phyloP scores from a whole-genome alignment of 1,140 invertebrate species.

The Aphaenogaster ashmeadi region DNA sequence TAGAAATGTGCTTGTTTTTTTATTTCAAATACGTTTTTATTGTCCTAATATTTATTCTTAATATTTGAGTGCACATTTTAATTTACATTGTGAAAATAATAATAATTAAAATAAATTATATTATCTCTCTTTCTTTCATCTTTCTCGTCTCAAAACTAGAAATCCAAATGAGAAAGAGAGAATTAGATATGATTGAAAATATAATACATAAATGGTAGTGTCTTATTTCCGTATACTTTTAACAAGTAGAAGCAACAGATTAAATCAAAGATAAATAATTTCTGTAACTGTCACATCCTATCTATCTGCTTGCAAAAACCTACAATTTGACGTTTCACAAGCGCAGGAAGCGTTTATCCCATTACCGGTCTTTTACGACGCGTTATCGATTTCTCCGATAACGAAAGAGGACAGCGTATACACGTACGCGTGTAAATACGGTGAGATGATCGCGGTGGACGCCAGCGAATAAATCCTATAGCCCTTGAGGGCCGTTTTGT shows the following conservation, averaged over 20 bases:
- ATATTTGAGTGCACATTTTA: background rate
- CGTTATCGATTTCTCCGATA: conserved; percentile 56
- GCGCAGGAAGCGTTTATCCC: conserved; percentile 27
- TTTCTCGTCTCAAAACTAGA: background rate
- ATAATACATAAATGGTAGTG: background rate
- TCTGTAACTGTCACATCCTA: background rate
- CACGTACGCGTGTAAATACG: conserved; percentile 46
- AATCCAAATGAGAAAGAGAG: background rate
- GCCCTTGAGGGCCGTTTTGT: conserved; percentile 61
- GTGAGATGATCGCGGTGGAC: conserved; percentile 33
- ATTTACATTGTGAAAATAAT: background rate
- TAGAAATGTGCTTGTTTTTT: background rate
- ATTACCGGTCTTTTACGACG: conserved; percentile 21
- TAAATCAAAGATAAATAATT: conserved; percentile 7
- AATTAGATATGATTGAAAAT: background rate
- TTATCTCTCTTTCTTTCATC: background rate
- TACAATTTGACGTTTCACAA: background rate
- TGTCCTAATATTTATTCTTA: background rate
- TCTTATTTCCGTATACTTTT: background rate
- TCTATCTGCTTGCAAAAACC: background rate
- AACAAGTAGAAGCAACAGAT: background rate
- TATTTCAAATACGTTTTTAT: background rate
- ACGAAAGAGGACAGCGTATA: conserved; percentile 36
- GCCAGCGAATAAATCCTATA: conserved; percentile 54
- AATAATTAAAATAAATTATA: background rate